Evolutionary conservation across 2,113 vertebrate genomes (phyloP), one percentile per base, ranked within the genome.

Genomic region (Callithrix jacchus): DNA sequence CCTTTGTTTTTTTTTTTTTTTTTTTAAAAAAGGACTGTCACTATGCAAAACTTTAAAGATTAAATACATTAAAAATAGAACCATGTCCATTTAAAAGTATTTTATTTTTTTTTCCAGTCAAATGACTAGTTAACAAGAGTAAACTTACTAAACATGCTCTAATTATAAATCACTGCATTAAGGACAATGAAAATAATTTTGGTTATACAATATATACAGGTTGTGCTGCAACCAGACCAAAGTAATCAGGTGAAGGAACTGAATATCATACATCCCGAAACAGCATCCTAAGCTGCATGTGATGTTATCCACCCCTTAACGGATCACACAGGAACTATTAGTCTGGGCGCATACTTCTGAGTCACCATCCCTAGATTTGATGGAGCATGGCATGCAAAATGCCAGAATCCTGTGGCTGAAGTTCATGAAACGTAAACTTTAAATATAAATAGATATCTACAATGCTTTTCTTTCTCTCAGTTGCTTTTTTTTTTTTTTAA

Each of bases 181-280:
- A 98, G 97, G 98, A 99, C 98, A 98, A 98, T 98, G 98, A 99
- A 99, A 99, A 99, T 98, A 99, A 95, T 98, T 98, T 98, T 97
- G 98, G 98, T 99, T 99, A 98, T 99, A 98, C 98, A 99, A 97
- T 98, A 98, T 99, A 98, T 98, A 99, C 98, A 99, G 99, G 99
- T 99, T 99, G 99, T 99, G 99, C 99, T 99, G 99, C 99, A 99
- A 99, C 99, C 98, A 99, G 98, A 99, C 97, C 95, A 98, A 98
- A 98, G 98, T 98, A 98, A 98, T 98, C 23, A 97, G 98, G 96
- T 98, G 98, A 98, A 98, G 96, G 98, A 97, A 98, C 95, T 94
- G 98, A 98, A 98, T 98, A 98, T 98, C 98, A 97, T 98, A 98
- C 98, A 98, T 98, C 98, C 98, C 98, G 93, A 94, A 85, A 87